Conservation (phyloP, 2,113 vertebrate species). For the Anhinga rufa region DNA sequence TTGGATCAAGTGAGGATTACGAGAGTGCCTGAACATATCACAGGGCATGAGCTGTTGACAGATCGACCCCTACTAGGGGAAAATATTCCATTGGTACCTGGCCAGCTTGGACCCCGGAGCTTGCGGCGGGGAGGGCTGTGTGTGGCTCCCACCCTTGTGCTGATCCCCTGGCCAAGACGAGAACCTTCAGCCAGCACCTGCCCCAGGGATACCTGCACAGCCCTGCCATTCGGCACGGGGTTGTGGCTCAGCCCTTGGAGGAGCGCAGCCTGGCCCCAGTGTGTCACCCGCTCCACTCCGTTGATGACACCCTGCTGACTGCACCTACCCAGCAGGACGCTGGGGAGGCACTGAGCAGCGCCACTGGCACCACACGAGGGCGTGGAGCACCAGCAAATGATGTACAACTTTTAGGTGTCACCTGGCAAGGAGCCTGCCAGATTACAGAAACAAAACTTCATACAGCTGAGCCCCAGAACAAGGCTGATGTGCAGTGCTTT, state of each 20-base stretch:
- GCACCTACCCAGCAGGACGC: no score
- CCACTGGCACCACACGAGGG: fast-evolving
- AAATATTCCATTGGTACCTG: no score
- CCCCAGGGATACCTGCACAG: no score
- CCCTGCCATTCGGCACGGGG: fast-evolving
- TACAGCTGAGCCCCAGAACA: not conserved
- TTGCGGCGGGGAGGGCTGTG: not conserved
- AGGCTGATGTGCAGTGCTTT: not conserved
- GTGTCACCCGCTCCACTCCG: not conserved
- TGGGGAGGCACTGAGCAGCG: not conserved
- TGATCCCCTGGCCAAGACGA: fast-evolving
- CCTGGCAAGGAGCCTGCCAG: not conserved
- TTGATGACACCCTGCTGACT: no score
- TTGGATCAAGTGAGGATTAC: not conserved
- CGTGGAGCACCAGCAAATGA: no score
- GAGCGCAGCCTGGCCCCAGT: no score
- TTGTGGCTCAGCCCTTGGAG: not conserved
- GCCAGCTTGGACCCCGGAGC: not conserved
- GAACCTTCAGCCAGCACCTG: no score
- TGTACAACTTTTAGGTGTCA: not conserved
- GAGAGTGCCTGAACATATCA: not conserved
- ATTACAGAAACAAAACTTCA: not conserved
- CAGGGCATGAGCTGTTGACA: no score
- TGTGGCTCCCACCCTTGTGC: not conserved
- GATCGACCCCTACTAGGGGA: not conserved